Percentiles rank a stretch among this genome's conserved stretches.
Evolutionary conservation across 2,113 vertebrate genomes (phyloP).

Genomic region (Jaculus jaculus): DNA sequence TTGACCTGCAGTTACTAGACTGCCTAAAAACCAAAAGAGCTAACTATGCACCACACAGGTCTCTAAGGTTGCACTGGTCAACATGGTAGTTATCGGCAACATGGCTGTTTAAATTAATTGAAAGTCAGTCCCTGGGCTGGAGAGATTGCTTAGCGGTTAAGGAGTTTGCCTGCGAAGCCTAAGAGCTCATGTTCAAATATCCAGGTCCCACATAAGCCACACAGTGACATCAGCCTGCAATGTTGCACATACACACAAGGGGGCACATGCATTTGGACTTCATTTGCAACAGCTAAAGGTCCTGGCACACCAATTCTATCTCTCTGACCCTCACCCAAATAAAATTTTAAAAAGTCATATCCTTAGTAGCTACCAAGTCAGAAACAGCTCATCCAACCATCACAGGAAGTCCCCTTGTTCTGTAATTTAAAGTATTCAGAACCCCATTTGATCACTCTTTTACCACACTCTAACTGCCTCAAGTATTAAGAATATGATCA

Average conservation of each 20-base stretch:
- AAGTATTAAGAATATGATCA: neutral
- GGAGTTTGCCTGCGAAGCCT: too few relatives aligned
- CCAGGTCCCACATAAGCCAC: too few relatives aligned
- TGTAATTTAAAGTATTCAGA: constrained; percentile 16
- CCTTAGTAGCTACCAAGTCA: neutral
- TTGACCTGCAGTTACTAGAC: too few relatives aligned
- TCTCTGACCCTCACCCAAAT: too few relatives aligned
- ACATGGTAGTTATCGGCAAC: neutral
- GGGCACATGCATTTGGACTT: too few relatives aligned
- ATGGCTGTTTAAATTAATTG: neutral
- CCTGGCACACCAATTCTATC: too few relatives aligned
- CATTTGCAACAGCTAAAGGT: too few relatives aligned
- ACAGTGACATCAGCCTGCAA: too few relatives aligned
- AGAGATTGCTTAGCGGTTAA: too few relatives aligned
- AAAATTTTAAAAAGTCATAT: neutral
- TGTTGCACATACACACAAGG: too few relatives aligned
- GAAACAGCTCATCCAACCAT: neutral
- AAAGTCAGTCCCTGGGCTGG: neutral
- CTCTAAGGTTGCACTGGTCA: neutral
- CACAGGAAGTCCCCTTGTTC: neutral
- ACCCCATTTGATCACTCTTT: constrained; percentile 13
- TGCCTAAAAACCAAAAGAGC: neutral
- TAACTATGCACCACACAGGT: too few relatives aligned
- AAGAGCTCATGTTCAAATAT: too few relatives aligned
- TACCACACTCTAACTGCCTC: neutral